phyloP scores from a whole-genome alignment of 2,888 invertebrate species.

The Tinea trinotella region DNA sequence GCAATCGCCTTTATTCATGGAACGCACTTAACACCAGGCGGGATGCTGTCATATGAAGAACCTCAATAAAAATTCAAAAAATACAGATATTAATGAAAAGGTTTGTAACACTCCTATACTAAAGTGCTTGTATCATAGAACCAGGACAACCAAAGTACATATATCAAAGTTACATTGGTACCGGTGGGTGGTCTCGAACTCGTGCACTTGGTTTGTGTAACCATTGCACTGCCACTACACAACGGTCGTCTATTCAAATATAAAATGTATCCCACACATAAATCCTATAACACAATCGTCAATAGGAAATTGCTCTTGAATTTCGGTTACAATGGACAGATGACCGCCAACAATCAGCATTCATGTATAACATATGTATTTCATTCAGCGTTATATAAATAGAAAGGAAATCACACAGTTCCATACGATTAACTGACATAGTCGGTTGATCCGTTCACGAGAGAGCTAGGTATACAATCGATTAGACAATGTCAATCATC shows the following conservation, averaged over 20 bases:
- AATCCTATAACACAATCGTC: background rate
- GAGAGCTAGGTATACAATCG: slow-evolving; percentile 57
- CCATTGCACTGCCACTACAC: no score
- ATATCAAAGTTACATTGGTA: no score
- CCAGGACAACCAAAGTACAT: no score
- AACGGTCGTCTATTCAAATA: background rate
- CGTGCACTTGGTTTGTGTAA: no score
- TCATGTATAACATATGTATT: slow-evolving; percentile 16
- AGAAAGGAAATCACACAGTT: slow-evolving; percentile 13
- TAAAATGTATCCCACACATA: background rate
- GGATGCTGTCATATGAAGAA: no score
- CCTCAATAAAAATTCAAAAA: no score
- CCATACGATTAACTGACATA: slow-evolving; percentile 14
- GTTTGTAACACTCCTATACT: no score
- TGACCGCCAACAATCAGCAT: slow-evolving; percentile 8
- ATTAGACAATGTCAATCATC: slow-evolving; percentile 66
- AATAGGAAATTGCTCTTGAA: slow-evolving; percentile 8
- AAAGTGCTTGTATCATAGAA: no score
- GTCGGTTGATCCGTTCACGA: slow-evolving; percentile 38
- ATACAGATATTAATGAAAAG: no score
- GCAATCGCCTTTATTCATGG: no score
- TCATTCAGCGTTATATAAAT: slow-evolving; percentile 8
- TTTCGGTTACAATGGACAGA: background rate
- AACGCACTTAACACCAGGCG: no score
- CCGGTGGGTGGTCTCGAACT: no score